These are phyloP conservation scores for Plusia festucae DNA, from an alignment of 2,888 invertebrate genomes.

Conservation along the genomic window DNA sequence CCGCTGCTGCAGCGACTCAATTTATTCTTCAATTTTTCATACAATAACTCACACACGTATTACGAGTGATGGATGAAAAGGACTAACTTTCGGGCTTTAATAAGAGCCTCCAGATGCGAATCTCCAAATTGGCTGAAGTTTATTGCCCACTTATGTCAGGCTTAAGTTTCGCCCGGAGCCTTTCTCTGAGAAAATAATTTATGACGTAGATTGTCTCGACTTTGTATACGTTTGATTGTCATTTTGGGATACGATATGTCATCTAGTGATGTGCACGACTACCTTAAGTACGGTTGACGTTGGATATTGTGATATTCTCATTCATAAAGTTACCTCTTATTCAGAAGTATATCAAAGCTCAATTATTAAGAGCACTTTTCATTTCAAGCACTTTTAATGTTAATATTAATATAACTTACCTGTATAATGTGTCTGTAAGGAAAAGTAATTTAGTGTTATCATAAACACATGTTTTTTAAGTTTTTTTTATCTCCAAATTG, in stretches of 20 bases:
- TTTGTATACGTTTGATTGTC: conserved; percentile 84
- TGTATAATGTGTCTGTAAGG: too few species aligned
- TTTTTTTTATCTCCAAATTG: too few species aligned
- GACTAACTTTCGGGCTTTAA: conserved; percentile 90
- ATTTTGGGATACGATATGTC: conserved; percentile 68
- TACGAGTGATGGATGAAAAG: conserved; percentile 90
- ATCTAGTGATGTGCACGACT: conserved; percentile 44
- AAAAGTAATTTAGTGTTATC: too few species aligned
- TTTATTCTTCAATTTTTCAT: conserved; percentile 90
- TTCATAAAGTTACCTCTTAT: neutral
- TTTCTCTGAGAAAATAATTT: conserved; percentile 88
- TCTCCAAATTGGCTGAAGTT: conserved; percentile 90
- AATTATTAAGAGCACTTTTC: neutral
- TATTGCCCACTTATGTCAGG: conserved; percentile 90
- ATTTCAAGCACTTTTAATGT: too few species aligned
- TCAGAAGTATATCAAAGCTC: neutral
- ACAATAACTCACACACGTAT: conserved; percentile 90
- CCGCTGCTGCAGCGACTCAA: conserved; percentile 89
- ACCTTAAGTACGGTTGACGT: neutral
- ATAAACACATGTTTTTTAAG: too few species aligned
- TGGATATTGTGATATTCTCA: neutral
- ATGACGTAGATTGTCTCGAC: conserved; percentile 86
- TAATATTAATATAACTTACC: too few species aligned
- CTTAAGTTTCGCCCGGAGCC: conserved; percentile 88
- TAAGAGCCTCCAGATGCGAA: conserved; percentile 90